A percentile compares a stretch with the other conserved stretches of the same genome.
phyloP scores from a whole-genome alignment of 2,113 vertebrate species.

The Nipponia nippon region DNA sequence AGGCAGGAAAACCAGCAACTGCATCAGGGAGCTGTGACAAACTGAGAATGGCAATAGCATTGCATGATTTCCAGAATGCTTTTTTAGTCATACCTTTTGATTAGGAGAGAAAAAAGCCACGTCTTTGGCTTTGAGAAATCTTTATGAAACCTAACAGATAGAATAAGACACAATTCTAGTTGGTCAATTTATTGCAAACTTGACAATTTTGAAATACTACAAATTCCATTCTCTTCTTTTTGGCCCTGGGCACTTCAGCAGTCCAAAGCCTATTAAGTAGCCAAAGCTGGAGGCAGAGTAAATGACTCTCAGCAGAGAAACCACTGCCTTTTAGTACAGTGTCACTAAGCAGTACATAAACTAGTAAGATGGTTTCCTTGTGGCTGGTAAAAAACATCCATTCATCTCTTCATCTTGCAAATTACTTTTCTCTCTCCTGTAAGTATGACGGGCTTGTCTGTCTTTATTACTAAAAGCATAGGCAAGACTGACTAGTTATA shows the following conservation, averaged over 20 bases:
- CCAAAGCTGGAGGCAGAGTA: neutral
- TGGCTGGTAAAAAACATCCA: neutral
- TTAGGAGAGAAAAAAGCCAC: neutral
- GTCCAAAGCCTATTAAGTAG: neutral
- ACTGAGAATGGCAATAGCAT: neutral
- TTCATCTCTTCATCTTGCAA: neutral
- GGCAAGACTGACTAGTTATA: neutral
- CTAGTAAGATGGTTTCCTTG: neutral
- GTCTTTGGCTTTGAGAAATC: neutral
- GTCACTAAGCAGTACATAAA: neutral
- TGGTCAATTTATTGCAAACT: neutral
- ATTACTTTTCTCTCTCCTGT: neutral
- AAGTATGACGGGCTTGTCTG: neutral
- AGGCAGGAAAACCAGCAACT: neutral
- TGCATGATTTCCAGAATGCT: neutral
- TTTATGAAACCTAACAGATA: neutral
- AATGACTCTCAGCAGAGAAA: neutral
- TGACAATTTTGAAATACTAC: neutral
- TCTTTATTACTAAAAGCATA: neutral
- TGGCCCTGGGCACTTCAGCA: neutral
- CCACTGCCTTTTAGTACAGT: neutral
- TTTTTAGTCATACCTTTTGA: neutral
- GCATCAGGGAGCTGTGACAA: neutral
- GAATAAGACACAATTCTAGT: neutral
- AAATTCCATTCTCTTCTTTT: neutral